Evolutionary conservation across 2,113 vertebrate genomes (phyloP).

Genomic region (Sceloporus undulatus): DNA sequence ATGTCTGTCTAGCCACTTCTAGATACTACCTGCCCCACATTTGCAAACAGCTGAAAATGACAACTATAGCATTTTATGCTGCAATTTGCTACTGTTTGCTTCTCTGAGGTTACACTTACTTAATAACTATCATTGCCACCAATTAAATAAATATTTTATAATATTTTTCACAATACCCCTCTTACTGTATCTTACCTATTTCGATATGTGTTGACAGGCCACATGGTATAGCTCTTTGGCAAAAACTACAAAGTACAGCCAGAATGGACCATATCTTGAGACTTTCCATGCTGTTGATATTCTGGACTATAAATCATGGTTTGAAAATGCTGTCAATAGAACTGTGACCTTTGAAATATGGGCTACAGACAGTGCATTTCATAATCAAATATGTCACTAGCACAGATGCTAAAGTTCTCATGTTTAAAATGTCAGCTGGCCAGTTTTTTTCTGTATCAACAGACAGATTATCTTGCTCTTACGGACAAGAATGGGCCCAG

Average conservation of each 20-base stretch:
- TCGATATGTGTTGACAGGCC: conserved; percentile 83
- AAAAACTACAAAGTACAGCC: conserved; percentile 49
- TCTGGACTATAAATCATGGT: conserved; percentile 18
- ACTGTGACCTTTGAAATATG: conserved; percentile 59
- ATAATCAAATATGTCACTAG: conserved; percentile 57
- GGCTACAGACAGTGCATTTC: conserved; percentile 40
- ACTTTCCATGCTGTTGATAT: conserved; percentile 61
- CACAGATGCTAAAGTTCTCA: conserved; percentile 39
- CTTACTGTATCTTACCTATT: conserved; percentile 74
- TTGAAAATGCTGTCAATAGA: conserved; percentile 29
- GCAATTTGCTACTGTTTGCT: background rate
- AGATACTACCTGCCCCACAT: background rate
- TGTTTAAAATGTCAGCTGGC: conserved; percentile 38
- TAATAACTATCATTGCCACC: background rate
- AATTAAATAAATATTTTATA: background rate
- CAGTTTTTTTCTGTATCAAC: background rate
- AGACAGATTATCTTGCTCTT: conserved; percentile 21
- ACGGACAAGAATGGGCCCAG: background rate
- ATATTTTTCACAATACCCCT: background rate
- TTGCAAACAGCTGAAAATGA: conserved; percentile 29
- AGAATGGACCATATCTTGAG: conserved; percentile 56
- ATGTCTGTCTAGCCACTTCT: background rate
- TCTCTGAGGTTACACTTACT: background rate
- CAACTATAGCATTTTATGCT: background rate
- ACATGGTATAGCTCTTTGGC: conserved; percentile 36